Conservation (phyloP, 2,113 vertebrate genomes). For the Donacobius atricapilla region DNA sequence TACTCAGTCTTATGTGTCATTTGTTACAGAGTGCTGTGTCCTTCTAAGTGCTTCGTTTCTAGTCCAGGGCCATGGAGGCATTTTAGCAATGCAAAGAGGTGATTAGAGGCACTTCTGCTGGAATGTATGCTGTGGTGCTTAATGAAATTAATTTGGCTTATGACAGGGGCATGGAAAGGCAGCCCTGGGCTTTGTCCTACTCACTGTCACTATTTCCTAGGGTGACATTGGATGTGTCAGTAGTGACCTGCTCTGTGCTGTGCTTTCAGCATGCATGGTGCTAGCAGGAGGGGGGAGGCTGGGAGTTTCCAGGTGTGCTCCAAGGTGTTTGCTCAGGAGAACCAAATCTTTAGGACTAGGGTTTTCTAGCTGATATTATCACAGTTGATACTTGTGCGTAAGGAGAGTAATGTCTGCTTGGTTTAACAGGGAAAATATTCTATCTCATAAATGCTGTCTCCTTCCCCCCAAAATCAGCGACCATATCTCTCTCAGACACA, state of each 20-base stretch:
- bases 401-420: neutral
- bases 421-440: neutral
- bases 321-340: neutral
- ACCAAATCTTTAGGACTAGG: neutral
- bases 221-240: neutral
- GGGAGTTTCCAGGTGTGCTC: neutral
- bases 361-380: neutral
- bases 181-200: neutral
- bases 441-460: neutral
- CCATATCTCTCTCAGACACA: neutral
- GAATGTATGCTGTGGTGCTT: neutral
- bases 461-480: neutral
- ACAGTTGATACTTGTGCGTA: neutral
- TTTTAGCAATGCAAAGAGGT: constrained; percentile 35
- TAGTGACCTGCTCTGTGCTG: neutral
- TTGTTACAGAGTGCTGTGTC: neutral
- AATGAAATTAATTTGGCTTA: constrained; percentile 26
- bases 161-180: neutral
- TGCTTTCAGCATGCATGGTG: neutral
- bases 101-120: constrained; percentile 42
- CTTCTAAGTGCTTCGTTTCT: neutral
- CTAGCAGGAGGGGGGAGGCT: neutral
- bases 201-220: neutral
- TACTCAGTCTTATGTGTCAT: neutral
- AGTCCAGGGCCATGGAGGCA: neutral